These are phyloP conservation scores for Hylaeus anthracinus DNA, from an alignment of 1,140 invertebrate species.

Conservation along the genomic window DNA sequence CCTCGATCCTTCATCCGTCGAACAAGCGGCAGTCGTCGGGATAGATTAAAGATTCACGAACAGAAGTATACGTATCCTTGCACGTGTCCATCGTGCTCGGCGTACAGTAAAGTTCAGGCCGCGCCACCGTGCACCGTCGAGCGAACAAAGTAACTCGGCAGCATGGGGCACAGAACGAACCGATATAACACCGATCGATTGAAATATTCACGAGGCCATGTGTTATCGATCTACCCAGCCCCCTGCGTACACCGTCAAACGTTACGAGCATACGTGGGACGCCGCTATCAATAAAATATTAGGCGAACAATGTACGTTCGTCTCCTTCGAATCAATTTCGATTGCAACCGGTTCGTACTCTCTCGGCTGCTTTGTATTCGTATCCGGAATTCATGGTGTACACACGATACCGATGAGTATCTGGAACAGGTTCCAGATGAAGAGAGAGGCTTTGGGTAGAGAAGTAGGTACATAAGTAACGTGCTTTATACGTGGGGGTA, in stretches of 20 bases:
- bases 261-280: slow-evolving; percentile 25
- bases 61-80: neutral
- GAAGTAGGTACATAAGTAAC: too few species aligned
- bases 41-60: slow-evolving; percentile 48
- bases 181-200: slow-evolving; percentile 32
- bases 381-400: too few species aligned
- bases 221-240: slow-evolving; percentile 46
- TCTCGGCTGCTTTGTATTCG: neutral
- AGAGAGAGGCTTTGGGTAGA: too few species aligned
- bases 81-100: slow-evolving; percentile 18
- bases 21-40: neutral
- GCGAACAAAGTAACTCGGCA: slow-evolving; percentile 15
- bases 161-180: neutral
- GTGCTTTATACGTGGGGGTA: too few species aligned
- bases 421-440: too few species aligned
- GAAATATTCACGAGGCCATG: slow-evolving; percentile 53
- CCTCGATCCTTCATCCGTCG: too few species aligned
- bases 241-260: neutral
- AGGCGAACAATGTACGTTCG: slow-evolving; percentile 28
- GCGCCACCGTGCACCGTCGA: neutral
- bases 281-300: slow-evolving; percentile 53
- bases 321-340: neutral
- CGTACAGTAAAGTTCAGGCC: slow-evolving; percentile 37
- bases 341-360: neutral
- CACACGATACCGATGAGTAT: too few species aligned